Conservation (phyloP, 2,113 vertebrate species). For the Cyanocitta stelleri region DNA sequence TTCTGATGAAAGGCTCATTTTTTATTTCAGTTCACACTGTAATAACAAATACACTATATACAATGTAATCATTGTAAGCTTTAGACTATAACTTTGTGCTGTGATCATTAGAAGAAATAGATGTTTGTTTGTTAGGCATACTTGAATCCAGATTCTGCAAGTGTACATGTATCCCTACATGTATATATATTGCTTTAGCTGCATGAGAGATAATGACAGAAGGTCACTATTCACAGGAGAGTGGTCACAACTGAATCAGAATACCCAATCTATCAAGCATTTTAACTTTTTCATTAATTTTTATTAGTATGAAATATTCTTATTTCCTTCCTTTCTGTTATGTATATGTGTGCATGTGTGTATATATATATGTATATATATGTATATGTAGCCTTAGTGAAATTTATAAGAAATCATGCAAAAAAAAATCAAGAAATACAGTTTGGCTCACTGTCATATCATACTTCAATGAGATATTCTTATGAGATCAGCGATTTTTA, state of each 20-base stretch:
- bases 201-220: background rate
- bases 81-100: background rate
- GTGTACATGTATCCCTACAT: fast-evolving
- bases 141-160: background rate
- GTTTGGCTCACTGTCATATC: background rate
- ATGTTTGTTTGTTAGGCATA: background rate
- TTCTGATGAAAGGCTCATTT: background rate
- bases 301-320: background rate
- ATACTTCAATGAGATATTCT: background rate
- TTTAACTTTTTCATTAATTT: background rate
- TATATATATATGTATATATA: background rate
- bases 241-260: background rate
- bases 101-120: background rate
- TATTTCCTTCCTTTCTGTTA: background rate
- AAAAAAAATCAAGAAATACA: background rate
- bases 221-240: background rate
- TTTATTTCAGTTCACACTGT: background rate
- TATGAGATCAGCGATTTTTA: background rate
- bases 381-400: background rate
- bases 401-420: background rate
- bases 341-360: background rate
- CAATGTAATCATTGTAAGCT: background rate
- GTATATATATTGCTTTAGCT: background rate
- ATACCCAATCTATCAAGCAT: background rate
- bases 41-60: background rate